Conservation (phyloP, 1,140 invertebrate genomes). For the Cecropterus lyciades region DNA sequence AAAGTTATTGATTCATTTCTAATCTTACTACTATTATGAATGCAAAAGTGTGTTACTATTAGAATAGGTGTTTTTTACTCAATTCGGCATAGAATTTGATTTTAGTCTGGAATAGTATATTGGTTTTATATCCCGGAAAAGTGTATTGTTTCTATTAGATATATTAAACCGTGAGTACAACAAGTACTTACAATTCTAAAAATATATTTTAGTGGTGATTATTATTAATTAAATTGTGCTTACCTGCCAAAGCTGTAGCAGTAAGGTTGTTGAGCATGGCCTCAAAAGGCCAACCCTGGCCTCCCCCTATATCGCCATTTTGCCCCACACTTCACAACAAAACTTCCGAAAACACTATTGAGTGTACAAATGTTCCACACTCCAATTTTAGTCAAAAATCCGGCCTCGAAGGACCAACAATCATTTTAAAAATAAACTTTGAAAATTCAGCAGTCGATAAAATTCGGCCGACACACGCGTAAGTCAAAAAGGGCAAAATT, state of each 20-base stretch:
- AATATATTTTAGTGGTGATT: too few species aligned
- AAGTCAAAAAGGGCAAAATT: conserved; percentile 62
- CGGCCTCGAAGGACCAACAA: conserved; percentile 27
- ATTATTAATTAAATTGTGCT: too few species aligned
- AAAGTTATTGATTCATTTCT: too few species aligned
- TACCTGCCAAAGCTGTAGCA: conserved; percentile 77
- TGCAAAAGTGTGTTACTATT: too few species aligned
- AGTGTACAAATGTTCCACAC: conserved; percentile 1
- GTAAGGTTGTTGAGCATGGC: conserved; percentile 82
- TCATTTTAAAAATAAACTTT: conserved; percentile 42
- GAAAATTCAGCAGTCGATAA: conserved; percentile 8
- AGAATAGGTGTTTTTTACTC: too few species aligned
- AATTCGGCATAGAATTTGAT: too few species aligned
- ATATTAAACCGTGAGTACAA: too few species aligned
- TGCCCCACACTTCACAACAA: conserved; percentile 51
- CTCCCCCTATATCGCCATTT: conserved; percentile 77
- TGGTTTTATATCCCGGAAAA: too few species aligned
- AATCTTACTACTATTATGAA: too few species aligned
- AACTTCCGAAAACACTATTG: conserved; percentile 39
- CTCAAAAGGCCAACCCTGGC: conserved; percentile 78
- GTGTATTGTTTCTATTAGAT: too few species aligned
- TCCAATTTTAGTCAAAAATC: conserved; percentile 1
- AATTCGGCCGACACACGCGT: conserved; percentile 45
- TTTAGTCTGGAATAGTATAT: too few species aligned
- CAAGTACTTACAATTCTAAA: too few species aligned